Evolutionary conservation across 2,797 vertebrate species (phyloP).

Genomic region (Antennarius maculatus): DNA sequence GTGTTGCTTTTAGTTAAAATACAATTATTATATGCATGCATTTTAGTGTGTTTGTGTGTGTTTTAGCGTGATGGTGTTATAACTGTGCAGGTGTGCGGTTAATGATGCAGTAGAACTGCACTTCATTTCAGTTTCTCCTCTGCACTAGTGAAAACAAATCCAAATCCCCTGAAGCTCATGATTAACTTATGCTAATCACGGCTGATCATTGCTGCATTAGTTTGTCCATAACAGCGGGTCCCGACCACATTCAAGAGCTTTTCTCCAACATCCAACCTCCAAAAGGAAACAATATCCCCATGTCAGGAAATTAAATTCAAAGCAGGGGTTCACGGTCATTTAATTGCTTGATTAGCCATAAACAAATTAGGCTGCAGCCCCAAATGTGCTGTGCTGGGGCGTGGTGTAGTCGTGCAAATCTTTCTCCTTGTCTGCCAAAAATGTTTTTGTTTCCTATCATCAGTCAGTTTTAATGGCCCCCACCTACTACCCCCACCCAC

Average conservation of each 20-base stretch:
- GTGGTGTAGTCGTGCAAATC: constrained; percentile 28
- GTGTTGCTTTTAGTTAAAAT: constrained; percentile 24
- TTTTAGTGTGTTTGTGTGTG: constrained; percentile 19
- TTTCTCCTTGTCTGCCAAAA: constrained; percentile 8
- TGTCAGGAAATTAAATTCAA: constrained; percentile 22
- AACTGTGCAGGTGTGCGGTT: constrained; percentile 38
- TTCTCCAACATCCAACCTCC: constrained; percentile 9
- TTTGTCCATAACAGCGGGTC: constrained; percentile 26
- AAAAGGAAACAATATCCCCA: constrained; percentile 23
- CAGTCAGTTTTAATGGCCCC: constrained; percentile 34
- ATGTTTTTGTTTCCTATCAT: constrained; percentile 36
- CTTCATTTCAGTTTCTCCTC: constrained; percentile 38
- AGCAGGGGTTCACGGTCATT: constrained; percentile 33
- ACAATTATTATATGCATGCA: constrained; percentile 27
- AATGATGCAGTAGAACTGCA: constrained; percentile 44
- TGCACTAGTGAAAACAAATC: constrained; percentile 56
- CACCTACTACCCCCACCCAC: constrained; percentile 5
- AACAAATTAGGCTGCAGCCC: constrained; percentile 58
- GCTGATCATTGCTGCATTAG: constrained; percentile 54
- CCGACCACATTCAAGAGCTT: constrained; percentile 18
- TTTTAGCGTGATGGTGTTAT: constrained; percentile 19
- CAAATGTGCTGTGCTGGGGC: constrained; percentile 30
- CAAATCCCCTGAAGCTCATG: constrained; percentile 57
- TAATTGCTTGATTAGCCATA: constrained; percentile 65
- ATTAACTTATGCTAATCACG: constrained; percentile 70